These are phyloP conservation scores for Poeciliopsis turrubarensis DNA, from an alignment of 2,113 vertebrate genomes.

Conservation along the genomic window DNA sequence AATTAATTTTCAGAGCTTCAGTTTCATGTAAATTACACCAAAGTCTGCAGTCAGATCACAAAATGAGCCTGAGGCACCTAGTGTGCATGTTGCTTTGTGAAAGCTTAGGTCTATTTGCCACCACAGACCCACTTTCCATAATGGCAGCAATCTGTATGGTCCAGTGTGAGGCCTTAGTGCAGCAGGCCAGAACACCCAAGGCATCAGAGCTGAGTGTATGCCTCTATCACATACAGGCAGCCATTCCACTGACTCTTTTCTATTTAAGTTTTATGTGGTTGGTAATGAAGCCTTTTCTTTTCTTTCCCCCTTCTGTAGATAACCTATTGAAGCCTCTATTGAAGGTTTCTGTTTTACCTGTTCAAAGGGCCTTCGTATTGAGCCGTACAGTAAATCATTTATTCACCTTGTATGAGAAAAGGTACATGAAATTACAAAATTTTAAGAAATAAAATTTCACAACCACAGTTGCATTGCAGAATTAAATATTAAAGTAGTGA, in stretches of 20 bases:
- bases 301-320: conserved; percentile 55
- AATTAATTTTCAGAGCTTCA: conserved; percentile 45
- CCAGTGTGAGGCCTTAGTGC: conserved; percentile 64
- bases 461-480: neutral
- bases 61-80: conserved; percentile 40
- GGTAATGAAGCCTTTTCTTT: conserved; percentile 69
- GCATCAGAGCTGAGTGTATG: conserved; percentile 69
- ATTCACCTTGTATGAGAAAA: conserved; percentile 7
- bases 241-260: conserved; percentile 66
- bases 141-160: conserved; percentile 75
- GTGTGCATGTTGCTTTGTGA: conserved; percentile 39
- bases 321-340: conserved; percentile 70
- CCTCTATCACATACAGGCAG: conserved; percentile 69
- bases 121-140: conserved; percentile 69
- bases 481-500: neutral
- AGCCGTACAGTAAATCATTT: conserved; percentile 6
- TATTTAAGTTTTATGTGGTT: conserved; percentile 65
- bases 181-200: conserved; percentile 72
- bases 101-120: conserved; percentile 62
- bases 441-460: neutral
- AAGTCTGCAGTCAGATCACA: conserved; percentile 40
- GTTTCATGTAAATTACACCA: conserved; percentile 56
- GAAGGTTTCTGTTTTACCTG: conserved; percentile 43
- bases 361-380: conserved; percentile 25
- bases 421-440: neutral